Percentiles rank a stretch among this genome's conserved stretches.
These are phyloP conservation scores for Solenopsis invicta DNA, from an alignment of 1,140 invertebrate species.

Conservation along the genomic window DNA sequence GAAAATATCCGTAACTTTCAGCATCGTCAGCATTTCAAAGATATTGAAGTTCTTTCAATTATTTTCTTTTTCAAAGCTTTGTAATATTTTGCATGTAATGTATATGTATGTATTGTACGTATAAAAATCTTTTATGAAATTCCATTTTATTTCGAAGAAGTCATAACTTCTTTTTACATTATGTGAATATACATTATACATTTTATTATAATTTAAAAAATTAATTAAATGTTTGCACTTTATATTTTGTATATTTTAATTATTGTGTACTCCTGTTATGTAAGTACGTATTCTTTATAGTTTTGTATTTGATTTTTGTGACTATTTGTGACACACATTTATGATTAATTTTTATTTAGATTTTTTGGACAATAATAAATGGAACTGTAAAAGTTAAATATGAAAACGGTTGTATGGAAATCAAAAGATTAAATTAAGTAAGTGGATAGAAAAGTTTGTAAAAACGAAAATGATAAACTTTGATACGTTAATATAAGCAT, in stretches of 20 bases:
- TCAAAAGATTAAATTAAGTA: background rate
- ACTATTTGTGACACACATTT: background rate
- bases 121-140: background rate
- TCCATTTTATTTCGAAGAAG: background rate
- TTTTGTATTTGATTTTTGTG: background rate
- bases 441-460: too few species aligned
- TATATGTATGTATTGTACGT: background rate
- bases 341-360: background rate
- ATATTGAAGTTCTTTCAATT: background rate
- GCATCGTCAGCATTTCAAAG: background rate
- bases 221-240: background rate
- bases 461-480: too few species aligned
- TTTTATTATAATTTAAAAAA: background rate
- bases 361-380: background rate
- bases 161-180: background rate
- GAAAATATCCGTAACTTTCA: constrained; percentile 11
- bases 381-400: background rate
- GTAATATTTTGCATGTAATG: background rate
- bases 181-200: background rate
- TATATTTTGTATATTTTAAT: too few species aligned
- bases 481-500: too few species aligned
- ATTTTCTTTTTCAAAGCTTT: background rate
- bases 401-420: background rate
- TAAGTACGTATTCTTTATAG: too few species aligned
- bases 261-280: too few species aligned